phyloP scores from a whole-genome alignment of 2,888 invertebrate genomes.

The Cyclophora albipunctata region DNA sequence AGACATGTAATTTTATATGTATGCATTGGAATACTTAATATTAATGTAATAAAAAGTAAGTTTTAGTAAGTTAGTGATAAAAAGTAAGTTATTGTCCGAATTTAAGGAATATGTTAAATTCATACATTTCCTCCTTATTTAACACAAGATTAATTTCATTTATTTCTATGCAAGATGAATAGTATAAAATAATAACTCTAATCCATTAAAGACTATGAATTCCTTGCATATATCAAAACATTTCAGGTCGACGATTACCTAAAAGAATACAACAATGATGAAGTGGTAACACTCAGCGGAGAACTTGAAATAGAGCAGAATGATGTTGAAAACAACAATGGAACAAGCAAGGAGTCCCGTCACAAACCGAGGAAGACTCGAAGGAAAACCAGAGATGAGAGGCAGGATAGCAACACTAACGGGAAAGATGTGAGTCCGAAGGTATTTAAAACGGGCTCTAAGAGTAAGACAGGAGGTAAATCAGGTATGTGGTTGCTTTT shows the following conservation, averaged over 20 bases:
- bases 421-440: constrained; percentile 66
- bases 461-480: constrained; percentile 45
- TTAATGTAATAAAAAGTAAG: too few relatives aligned
- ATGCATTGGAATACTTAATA: too few relatives aligned
- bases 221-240: too few relatives aligned
- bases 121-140: too few relatives aligned
- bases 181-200: too few relatives aligned
- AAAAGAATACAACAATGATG: constrained; percentile 69
- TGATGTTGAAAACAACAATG: constrained; percentile 66
- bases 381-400: constrained; percentile 59
- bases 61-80: too few relatives aligned
- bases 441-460: constrained; percentile 57
- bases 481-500: constrained; percentile 33
- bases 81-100: too few relatives aligned
- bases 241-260: constrained; percentile 67
- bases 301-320: constrained; percentile 68
- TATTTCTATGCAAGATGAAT: too few relatives aligned
- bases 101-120: too few relatives aligned
- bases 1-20: too few relatives aligned
- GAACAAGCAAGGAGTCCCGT: constrained; percentile 47
- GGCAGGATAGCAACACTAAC: constrained; percentile 50
- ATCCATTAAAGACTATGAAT: too few relatives aligned
- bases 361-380: constrained; percentile 63
- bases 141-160: too few relatives aligned
- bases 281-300: constrained; percentile 66